These are phyloP conservation scores for Sinelater perroti DNA, from an alignment of 2,888 invertebrate genomes.

Conservation along the genomic window DNA sequence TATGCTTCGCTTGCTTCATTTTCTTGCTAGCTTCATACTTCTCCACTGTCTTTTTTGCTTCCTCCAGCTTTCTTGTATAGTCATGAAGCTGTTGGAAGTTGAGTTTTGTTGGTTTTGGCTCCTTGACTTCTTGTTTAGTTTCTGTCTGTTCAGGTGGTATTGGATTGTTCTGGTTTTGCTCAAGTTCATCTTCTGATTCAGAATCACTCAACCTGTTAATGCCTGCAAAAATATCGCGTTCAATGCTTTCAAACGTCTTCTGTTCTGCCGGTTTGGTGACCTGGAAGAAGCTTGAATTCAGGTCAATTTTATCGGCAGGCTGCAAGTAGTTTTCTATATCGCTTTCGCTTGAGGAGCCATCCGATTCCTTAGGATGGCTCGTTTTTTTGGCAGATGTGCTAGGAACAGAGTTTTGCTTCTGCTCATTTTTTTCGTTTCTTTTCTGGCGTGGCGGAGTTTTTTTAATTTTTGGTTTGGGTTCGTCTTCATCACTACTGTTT, in stretches of 20 bases:
- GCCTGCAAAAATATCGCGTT: conserved; percentile 54
- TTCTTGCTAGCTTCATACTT: conserved; percentile 59
- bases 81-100: conserved; percentile 67
- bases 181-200: conserved; percentile 44
- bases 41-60: conserved; percentile 67
- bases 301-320: conserved; percentile 64
- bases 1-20: conserved; percentile 38
- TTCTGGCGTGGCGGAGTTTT: neutral
- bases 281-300: conserved; percentile 65
- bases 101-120: conserved; percentile 38
- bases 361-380: neutral
- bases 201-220: conserved; percentile 54
- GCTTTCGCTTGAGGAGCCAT: conserved; percentile 57
- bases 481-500: conserved; percentile 18
- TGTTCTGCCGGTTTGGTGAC: conserved; percentile 37
- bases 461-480: conserved; percentile 13
- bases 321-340: conserved; percentile 66
- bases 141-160: neutral
- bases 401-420: neutral
- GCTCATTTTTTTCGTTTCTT: too few species aligned
- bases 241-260: conserved; percentile 50
- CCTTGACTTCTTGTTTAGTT: neutral
- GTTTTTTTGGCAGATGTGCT: neutral
- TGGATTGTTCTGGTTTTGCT: too few species aligned
- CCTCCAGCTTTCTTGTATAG: conserved; percentile 69